Evolutionary conservation across 1,140 invertebrate genomes (phyloP), one percentile per base, ranked within the genome.

Genomic region (Aphis craccivora): DNA sequence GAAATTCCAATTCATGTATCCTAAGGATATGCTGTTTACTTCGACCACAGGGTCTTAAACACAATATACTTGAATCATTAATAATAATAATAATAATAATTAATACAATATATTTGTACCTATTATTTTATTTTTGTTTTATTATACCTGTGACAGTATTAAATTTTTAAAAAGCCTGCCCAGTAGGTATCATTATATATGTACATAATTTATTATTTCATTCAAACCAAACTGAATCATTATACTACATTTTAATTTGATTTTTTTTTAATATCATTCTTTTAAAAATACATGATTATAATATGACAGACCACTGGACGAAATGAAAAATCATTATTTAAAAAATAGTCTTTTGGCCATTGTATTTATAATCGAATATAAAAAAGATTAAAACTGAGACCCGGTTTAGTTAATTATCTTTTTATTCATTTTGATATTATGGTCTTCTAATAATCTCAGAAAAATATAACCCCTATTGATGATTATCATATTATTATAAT

Each of bases 211-310:
- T 37, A 83, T 83, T 83, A 83, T 83, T 83, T 83, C 35, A 37
- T 83, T 23, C 76, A 23, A 2, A 8, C 22, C 35, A 37, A 37
- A 83, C 18, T 37, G 35, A 83, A 83, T 83, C 35, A 83, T 83
- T 83, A 83, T 83, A 37, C n/a, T 81, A 86, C 40, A 86, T 86
- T 86, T 88, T 88, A 88, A 88, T 51, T 88, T 18, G n/a, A 53
- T 51, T 88, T 88, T 25, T 37, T 83, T n/a, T 45, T 1, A 1
- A 86, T 30, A 45, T 18, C n/a, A 48, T 53, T 86, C 84, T 43
- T 40, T 43, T 43, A 43, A 84, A 86, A 86, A 53, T 14, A 23
- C 8, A 30, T 22, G 25, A 88, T 53, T 89, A 55, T 55, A 53
- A 89, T 37, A 40, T 37, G 35, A 89, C 48, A 40, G 88, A 53